Evolutionary conservation across 2,888 invertebrate species (phyloP).

Genomic region (Cheilosia impressa): DNA sequence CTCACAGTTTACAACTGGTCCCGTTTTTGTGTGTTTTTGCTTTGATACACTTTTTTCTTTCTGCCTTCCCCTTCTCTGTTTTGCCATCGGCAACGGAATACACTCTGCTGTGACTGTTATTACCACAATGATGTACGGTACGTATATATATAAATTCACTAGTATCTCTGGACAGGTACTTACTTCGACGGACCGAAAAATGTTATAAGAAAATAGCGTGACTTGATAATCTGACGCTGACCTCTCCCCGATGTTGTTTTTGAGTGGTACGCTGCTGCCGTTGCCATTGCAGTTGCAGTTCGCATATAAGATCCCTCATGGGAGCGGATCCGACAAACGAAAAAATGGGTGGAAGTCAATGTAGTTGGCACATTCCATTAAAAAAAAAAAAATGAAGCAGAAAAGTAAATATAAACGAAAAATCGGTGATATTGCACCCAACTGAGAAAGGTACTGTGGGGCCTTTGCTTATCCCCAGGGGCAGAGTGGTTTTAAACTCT

Average conservation of each 20-base stretch:
- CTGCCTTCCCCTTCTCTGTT: conserved; percentile 48
- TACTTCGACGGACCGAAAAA: conserved; percentile 52
- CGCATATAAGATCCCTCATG: conserved; percentile 29
- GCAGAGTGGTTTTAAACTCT: background rate
- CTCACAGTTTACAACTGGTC: conserved; percentile 67
- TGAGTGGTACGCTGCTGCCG: conserved; percentile 4
- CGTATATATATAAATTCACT: conserved; percentile 52
- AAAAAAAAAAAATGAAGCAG: conserved; percentile 8
- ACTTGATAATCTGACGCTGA: conserved; percentile 75
- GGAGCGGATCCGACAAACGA: conserved; percentile 38
- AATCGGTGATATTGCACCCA: conserved; percentile 24
- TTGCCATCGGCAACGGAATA: conserved; percentile 19
- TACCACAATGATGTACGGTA: conserved; percentile 45
- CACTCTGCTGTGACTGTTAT: conserved; percentile 55
- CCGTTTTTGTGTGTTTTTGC: conserved; percentile 63
- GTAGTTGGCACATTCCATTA: conserved; percentile 49
- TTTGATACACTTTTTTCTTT: conserved; percentile 26
- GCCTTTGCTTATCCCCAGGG: background rate
- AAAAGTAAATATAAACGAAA: conserved; percentile 41
- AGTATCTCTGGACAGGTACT: conserved; percentile 66
- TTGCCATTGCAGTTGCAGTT: conserved; percentile 14
- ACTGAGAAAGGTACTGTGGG: conserved; percentile 14
- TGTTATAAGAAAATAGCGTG: conserved; percentile 66
- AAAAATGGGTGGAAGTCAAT: conserved; percentile 56
- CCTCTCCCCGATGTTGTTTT: conserved; percentile 66